Evolutionary conservation across 2,113 vertebrate genomes (phyloP).

Genomic region (Drymodes brunneopygia): DNA sequence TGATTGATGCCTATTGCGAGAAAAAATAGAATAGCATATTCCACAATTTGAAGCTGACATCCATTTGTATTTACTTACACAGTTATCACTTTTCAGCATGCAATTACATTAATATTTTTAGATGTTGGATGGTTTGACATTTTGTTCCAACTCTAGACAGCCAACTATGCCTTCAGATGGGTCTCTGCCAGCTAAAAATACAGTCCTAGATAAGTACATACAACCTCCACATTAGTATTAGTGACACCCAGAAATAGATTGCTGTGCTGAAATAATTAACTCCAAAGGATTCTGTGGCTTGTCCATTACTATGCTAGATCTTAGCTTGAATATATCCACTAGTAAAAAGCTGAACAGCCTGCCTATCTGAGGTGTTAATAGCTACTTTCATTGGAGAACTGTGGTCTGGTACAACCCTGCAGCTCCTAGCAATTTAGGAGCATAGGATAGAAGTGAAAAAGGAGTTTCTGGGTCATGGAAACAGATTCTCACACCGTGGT

Average conservation of each 20-base stretch:
- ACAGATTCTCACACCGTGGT: not conserved
- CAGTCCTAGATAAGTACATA: not conserved
- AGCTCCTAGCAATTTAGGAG: not conserved
- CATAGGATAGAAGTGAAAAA: not conserved
- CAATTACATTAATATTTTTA: conserved; percentile 7
- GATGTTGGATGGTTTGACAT: not conserved
- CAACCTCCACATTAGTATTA: not conserved
- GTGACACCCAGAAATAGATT: not conserved
- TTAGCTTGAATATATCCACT: not conserved
- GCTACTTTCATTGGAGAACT: not conserved
- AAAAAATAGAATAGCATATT: not conserved
- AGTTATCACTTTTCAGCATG: not conserved
- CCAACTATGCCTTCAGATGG: not conserved
- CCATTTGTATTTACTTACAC: not conserved
- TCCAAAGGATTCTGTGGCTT: not conserved
- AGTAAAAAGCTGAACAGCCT: not conserved
- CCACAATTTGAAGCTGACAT: not conserved
- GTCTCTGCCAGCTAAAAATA: not conserved
- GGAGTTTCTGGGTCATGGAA: not conserved
- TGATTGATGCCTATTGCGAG: not conserved
- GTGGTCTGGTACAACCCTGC: not conserved
- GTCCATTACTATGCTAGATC: not conserved
- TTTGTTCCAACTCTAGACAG: not conserved
- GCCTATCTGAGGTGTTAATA: not conserved
- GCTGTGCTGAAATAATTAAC: not conserved